Evolutionary conservation across 2,113 vertebrate genomes (phyloP), one percentile per base, ranked within the genome.

Genomic region (Rattus rattus): DNA sequence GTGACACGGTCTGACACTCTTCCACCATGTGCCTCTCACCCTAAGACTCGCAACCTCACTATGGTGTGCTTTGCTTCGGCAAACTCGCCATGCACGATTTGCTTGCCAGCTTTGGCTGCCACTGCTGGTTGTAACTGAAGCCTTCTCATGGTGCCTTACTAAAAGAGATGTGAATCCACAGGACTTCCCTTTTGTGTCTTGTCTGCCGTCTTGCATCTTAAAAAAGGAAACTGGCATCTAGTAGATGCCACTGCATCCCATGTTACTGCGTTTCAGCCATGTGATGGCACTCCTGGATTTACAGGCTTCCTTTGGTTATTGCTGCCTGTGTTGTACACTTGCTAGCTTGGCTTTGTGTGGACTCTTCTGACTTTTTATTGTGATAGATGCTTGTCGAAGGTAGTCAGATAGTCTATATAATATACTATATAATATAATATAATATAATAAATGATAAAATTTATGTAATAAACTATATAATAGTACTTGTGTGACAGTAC

Each of bases 181-280:
- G 63, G 33, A 67, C 80, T 95, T 96, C 63, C n/a, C 26, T 81
- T 95, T 83, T 92, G 13, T 91, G 24, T 93, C 22, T 39, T 80
- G 1, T 84, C 81, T 83, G 47, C 69, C 77, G 88, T 12, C 24
- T 90, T 90, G 47, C 7, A 75, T 49, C 94, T 63, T 90, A 88
- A 69, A 54, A 92, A 96, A 83, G 33, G 79, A 94, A 96, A 91
- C 67, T 75, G 69, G 12, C 11, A 52, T 39, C 73, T 13, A 16
- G 30, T 59, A 28, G 39, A 28, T 36, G 22, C 43, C 4, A 17
- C 28, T 26, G 65, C 79, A 73, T 43, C 54, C 54, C 52, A 54
- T 47, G 33, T 52, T 59, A 30, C 75, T 24, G 67, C 17, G 5
- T 80, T 72, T 76, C 87, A 85, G 69, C 76, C 81, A 73, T 17